Conservation (phyloP, 2,113 vertebrate genomes). For the Podarcis muralis region DNA sequence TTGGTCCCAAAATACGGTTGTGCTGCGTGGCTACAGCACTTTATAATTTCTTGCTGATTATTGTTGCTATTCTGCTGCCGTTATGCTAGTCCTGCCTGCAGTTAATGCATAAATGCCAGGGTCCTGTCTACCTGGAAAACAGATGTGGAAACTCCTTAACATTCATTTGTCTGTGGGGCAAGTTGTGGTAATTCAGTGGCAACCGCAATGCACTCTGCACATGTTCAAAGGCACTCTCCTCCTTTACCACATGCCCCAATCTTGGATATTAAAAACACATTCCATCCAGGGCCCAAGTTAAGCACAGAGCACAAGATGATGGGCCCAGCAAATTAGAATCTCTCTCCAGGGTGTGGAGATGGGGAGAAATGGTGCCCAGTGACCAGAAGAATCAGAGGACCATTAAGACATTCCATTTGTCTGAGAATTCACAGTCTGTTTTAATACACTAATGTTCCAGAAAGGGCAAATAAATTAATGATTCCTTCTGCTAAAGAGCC, state of each 20-base stretch:
- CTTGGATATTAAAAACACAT: background rate
- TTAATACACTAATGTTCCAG: slow-evolving; percentile 21
- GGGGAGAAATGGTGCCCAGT: background rate
- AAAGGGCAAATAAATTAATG: background rate
- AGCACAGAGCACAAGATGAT: background rate
- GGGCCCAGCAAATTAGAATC: slow-evolving; percentile 4
- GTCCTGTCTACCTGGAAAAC: background rate
- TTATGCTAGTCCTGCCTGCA: background rate
- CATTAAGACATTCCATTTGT: background rate
- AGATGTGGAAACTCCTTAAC: too few relatives aligned
- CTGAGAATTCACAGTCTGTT: background rate
- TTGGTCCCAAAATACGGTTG: too few relatives aligned
- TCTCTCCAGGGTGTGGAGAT: background rate
- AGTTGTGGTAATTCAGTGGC: background rate
- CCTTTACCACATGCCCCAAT: background rate
- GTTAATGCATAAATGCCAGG: background rate
- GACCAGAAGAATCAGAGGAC: slow-evolving; percentile 18
- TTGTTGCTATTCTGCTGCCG: background rate
- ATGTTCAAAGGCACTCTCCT: background rate
- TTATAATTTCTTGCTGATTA: too few relatives aligned
- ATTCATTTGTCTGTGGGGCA: background rate
- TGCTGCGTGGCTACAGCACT: too few relatives aligned
- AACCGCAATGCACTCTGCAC: background rate
- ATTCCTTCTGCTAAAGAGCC: background rate
- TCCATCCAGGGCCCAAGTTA: background rate